phyloP scores from a whole-genome alignment of 2,888 invertebrate species.

The Nomada goodeniana region DNA sequence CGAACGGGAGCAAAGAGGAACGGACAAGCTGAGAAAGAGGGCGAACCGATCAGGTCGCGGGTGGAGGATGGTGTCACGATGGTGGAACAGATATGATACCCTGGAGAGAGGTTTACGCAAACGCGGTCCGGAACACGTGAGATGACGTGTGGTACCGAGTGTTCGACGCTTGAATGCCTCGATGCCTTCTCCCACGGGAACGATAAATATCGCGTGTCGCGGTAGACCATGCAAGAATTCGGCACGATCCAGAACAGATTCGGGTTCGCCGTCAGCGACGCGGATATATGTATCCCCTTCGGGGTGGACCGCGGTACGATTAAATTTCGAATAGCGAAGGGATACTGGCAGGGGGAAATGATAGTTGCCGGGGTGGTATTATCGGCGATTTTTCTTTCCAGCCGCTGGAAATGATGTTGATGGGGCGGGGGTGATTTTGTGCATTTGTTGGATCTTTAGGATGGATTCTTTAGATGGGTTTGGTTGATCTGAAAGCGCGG shows the following conservation, averaged over 20 bases:
- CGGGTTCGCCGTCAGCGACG: slow-evolving; percentile 30
- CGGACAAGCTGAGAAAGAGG: slow-evolving; percentile 53
- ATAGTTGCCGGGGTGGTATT: too few relatives aligned
- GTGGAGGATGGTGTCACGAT: slow-evolving; percentile 49
- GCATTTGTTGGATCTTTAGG: too few relatives aligned
- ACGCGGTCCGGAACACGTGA: slow-evolving; percentile 78
- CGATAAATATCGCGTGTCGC: slow-evolving; percentile 74
- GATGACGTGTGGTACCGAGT: slow-evolving; percentile 81
- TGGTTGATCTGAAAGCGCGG: too few relatives aligned
- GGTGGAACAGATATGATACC: slow-evolving; percentile 77
- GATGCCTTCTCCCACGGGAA: slow-evolving; percentile 68
- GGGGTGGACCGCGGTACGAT: background rate
- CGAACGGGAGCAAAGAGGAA: slow-evolving; percentile 64
- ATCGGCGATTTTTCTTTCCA: too few relatives aligned
- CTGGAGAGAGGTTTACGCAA: slow-evolving; percentile 80
- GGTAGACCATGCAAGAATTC: slow-evolving; percentile 67
- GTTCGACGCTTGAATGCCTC: slow-evolving; percentile 79
- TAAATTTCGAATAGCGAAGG: background rate
- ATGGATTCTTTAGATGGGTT: too few relatives aligned
- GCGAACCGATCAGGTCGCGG: slow-evolving; percentile 50
- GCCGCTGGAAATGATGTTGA: too few relatives aligned
- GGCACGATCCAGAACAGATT: slow-evolving; percentile 58
- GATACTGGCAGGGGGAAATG: too few relatives aligned
- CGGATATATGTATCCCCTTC: background rate
- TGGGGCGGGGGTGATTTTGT: too few relatives aligned